These are phyloP conservation scores for Crotalus helleri DNA, from an alignment of 2,113 vertebrate species.

Conservation along the genomic window DNA sequence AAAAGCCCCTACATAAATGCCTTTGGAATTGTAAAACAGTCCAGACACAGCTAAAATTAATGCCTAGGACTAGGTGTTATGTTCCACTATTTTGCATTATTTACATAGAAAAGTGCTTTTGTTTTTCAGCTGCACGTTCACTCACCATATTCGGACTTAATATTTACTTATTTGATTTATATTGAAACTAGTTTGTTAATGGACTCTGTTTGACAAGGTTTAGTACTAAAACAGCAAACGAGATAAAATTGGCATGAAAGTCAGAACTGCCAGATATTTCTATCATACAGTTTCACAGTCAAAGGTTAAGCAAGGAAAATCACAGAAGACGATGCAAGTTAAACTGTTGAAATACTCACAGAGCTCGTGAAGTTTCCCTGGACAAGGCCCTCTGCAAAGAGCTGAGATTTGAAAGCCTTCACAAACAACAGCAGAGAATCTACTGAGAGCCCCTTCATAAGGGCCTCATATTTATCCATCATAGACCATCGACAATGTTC, in stretches of 20 bases:
- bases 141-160: not conserved
- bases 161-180: not conserved
- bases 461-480: conserved; percentile 85
- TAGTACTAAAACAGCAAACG: not conserved
- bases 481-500: conserved; percentile 92
- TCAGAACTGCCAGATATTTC: not conserved
- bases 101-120: not conserved
- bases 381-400: conserved; percentile 87
- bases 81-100: not conserved
- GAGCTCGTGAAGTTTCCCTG: conserved; percentile 90
- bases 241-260: not conserved
- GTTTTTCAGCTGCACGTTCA: not conserved
- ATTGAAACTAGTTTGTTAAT: not conserved
- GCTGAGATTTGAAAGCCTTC: conserved; percentile 80
- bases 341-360: conserved; percentile 70
- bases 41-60: not conserved
- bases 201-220: not conserved
- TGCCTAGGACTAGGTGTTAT: too few relatives aligned
- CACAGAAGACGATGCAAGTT: not conserved
- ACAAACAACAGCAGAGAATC: conserved; percentile 81
- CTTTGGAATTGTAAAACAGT: not conserved
- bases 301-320: not conserved
- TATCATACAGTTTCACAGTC: not conserved
- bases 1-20: not conserved
- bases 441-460: conserved; percentile 79